Conservation (phyloP, 2,113 vertebrate genomes). For the Anolis carolinensis region DNA sequence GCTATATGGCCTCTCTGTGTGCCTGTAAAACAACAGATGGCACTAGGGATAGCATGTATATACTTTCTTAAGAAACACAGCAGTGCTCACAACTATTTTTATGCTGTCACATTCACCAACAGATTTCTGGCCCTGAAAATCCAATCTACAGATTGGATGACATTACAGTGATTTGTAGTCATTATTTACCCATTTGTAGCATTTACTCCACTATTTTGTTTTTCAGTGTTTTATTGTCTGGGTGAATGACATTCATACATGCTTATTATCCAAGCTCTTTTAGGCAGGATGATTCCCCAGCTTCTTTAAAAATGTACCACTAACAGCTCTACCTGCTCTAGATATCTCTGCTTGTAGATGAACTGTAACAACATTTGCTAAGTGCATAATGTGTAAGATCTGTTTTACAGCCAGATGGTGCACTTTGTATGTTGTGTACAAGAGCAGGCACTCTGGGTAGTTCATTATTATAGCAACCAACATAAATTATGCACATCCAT, state of each 20-base stretch:
- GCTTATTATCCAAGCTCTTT: neutral
- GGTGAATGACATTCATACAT: neutral
- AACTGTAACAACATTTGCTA: constrained; percentile 20
- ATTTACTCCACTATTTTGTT: neutral
- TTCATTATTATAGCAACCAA: constrained; percentile 25
- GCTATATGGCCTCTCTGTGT: too few species aligned
- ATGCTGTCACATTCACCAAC: too few species aligned
- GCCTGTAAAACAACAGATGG: too few species aligned
- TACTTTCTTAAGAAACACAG: too few species aligned
- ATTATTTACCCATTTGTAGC: neutral
- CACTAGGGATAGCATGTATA: too few species aligned
- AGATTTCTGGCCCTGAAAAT: too few species aligned
- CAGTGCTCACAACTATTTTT: too few species aligned
- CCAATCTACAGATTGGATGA: too few species aligned
- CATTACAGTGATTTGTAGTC: neutral
- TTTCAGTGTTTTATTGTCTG: neutral
- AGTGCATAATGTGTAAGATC: constrained; percentile 12
- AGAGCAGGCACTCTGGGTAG: neutral
- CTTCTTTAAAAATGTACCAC: neutral
- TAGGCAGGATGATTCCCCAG: neutral
- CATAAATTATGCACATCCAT: constrained; percentile 37
- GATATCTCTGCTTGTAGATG: neutral
- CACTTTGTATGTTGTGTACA: constrained; percentile 13
- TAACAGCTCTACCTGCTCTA: constrained; percentile 26
- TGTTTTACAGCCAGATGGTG: constrained; percentile 46